A percentile compares a stretch with the other conserved stretches of the same genome.
phyloP scores from a whole-genome alignment of 2,888 invertebrate genomes.

The Drosophila cognata region DNA sequence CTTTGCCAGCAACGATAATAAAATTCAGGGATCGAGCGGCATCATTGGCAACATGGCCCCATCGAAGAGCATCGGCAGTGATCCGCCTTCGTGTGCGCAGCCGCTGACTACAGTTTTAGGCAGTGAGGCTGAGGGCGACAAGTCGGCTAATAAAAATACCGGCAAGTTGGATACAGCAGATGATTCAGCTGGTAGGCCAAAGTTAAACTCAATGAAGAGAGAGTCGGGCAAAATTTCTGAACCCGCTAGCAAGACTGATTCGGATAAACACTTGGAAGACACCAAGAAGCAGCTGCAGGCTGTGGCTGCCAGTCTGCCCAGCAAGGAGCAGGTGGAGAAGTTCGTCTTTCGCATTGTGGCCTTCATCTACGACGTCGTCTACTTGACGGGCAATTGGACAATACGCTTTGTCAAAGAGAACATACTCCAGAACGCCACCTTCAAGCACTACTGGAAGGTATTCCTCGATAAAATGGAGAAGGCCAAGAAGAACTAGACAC shows the following conservation, averaged over 20 bases:
- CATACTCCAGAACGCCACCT: constrained; percentile 62
- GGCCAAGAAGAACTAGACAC: constrained; percentile 69
- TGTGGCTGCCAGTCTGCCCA: constrained; percentile 64
- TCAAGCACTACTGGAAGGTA: constrained; percentile 70
- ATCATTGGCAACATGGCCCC: constrained; percentile 30
- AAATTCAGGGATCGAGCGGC: constrained; percentile 27
- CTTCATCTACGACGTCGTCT: constrained; percentile 75
- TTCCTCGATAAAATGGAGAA: constrained; percentile 79
- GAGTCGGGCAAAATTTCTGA: background rate
- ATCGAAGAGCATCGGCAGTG: constrained; percentile 5
- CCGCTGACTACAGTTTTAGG: constrained; percentile 18
- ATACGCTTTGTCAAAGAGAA: constrained; percentile 61
- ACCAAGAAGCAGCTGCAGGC: constrained; percentile 58
- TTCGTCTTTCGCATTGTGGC: constrained; percentile 79
- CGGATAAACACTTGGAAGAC: constrained; percentile 36
- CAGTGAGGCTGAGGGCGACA: constrained; percentile 2
- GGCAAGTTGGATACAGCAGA: constrained; percentile 6
- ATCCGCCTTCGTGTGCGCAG: constrained; percentile 10
- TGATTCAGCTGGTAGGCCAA: background rate
- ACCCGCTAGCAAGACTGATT: background rate
- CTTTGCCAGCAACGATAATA: constrained; percentile 32
- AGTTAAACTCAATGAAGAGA: background rate
- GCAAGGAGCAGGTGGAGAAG: constrained; percentile 78
- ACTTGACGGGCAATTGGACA: constrained; percentile 58
- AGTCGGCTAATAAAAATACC: constrained; percentile 10